A percentile compares a stretch with the other conserved stretches of the same genome.
Conservation (phyloP, 2,797 vertebrate genomes). For the Chelon labrosus region DNA sequence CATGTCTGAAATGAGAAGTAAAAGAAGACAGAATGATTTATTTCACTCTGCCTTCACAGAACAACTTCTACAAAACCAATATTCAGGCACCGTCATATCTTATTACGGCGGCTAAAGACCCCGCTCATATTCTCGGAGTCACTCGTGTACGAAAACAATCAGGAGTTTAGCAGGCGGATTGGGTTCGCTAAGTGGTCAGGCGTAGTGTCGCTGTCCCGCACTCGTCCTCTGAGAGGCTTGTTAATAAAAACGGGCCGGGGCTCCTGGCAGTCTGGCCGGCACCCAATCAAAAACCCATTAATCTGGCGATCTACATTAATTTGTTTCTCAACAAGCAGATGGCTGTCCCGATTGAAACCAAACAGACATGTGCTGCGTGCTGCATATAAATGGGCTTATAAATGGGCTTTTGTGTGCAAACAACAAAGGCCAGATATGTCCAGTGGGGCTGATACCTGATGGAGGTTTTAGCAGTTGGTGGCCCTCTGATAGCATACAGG, state of each 20-base stretch:
- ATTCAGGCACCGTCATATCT: background rate
- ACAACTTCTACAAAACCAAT: constrained; percentile 4
- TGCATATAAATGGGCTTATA: constrained; percentile 59
- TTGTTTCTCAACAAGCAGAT: constrained; percentile 76
- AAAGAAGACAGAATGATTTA: background rate
- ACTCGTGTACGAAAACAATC: constrained; percentile 30
- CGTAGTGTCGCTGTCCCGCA: constrained; percentile 32
- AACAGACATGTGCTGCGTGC: constrained; percentile 59
- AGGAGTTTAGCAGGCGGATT: constrained; percentile 5
- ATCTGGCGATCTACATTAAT: constrained; percentile 72
- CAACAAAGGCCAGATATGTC: constrained; percentile 34
- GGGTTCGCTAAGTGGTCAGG: constrained; percentile 39
- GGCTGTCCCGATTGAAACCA: constrained; percentile 65
- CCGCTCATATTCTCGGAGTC: constrained; percentile 18
- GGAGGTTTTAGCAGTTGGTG: constrained; percentile 22
- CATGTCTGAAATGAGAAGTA: background rate
- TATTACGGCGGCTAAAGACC: constrained; percentile 14
- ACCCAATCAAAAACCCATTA: constrained; percentile 80
- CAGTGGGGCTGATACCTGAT: constrained; percentile 45
- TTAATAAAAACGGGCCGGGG: constrained; percentile 53
- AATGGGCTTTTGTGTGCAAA: constrained; percentile 39
- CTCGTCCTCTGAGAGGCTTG: constrained; percentile 50
- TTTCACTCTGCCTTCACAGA: constrained; percentile 1
- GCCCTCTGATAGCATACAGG: constrained; percentile 19
- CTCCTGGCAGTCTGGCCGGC: constrained; percentile 66